A percentile compares a stretch with the other conserved stretches of the same genome.
These are phyloP conservation scores for Hydrotaea cyrtoneurina DNA, from an alignment of 2,888 invertebrate genomes.

Conservation along the genomic window DNA sequence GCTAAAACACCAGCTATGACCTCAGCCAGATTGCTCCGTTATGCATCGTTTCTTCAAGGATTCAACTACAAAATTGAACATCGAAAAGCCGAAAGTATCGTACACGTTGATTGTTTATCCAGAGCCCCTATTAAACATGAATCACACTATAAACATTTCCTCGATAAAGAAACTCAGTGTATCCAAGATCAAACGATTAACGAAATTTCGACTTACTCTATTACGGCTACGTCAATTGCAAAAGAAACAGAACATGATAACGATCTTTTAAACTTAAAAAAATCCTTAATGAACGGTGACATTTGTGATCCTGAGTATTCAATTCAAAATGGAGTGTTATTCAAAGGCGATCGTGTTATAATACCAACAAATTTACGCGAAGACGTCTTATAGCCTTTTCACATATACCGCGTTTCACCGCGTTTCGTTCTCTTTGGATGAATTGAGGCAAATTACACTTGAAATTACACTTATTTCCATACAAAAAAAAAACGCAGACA, in stretches of 20 bases:
- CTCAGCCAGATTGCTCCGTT: conserved; percentile 51
- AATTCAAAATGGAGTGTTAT: too few species aligned
- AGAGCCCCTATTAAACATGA: conserved; percentile 40
- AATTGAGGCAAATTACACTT: too few species aligned
- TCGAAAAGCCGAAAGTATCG: conserved; percentile 35
- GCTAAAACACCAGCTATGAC: conserved; percentile 58
- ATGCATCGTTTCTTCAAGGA: conserved; percentile 52
- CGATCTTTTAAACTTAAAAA: not conserved
- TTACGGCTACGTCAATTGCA: conserved; percentile 26
- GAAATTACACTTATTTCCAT: too few species aligned
- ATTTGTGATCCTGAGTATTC: not conserved
- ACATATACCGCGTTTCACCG: too few species aligned
- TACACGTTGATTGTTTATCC: conserved; percentile 58
- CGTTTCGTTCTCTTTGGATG: too few species aligned
- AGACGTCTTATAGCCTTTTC: conserved; percentile 70
- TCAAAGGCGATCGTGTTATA: conserved; percentile 68
- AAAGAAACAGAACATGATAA: conserved; percentile 36
- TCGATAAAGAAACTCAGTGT: too few species aligned
- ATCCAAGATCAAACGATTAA: conserved; percentile 42
- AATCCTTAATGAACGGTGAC: not conserved
- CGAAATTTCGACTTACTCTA: conserved; percentile 49
- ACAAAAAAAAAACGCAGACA: too few species aligned
- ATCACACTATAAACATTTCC: conserved; percentile 7
- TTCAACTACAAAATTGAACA: conserved; percentile 54
- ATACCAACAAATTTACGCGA: conserved; percentile 70